phyloP scores from a whole-genome alignment of 2,797 vertebrate species.

The Protonibea diacanthus region DNA sequence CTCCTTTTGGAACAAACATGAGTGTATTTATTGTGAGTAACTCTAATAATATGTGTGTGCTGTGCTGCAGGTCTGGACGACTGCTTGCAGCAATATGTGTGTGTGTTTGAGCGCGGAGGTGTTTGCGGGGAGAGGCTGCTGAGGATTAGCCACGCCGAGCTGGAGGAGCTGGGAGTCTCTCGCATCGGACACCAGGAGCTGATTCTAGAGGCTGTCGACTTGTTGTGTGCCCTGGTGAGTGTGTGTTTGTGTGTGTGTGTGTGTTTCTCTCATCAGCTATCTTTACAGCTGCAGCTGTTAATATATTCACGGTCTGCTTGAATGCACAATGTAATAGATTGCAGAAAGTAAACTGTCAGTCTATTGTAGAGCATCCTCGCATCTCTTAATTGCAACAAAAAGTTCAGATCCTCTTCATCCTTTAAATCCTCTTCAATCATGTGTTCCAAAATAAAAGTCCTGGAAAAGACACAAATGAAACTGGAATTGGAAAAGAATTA shows the following conservation, averaged over 20 bases:
- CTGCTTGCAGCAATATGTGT: constrained; percentile 97
- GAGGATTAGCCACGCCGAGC: constrained; percentile 96
- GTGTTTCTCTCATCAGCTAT: constrained; percentile 26
- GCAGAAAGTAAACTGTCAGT: constrained; percentile 21
- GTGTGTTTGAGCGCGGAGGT: constrained; percentile 95
- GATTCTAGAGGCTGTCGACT: constrained; percentile 96
- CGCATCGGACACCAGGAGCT: constrained; percentile 98
- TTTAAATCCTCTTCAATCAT: constrained; percentile 1
- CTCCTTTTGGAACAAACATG: constrained; percentile 22
- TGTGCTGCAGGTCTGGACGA: constrained; percentile 92
- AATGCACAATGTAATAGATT: constrained; percentile 21
- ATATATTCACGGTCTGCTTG: constrained; percentile 23
- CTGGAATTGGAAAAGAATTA: no score
- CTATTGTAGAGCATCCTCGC: constrained; percentile 8
- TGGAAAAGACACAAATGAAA: not conserved
- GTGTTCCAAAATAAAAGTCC: not conserved
- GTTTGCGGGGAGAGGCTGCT: constrained; percentile 96
- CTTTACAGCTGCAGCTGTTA: constrained; percentile 31
- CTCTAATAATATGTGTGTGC: constrained; percentile 26
- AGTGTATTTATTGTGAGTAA: constrained; percentile 17
- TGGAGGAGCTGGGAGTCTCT: constrained; percentile 96
- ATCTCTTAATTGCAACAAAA: constrained; percentile 8
- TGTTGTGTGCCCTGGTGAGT: constrained; percentile 96
- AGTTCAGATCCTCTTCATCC: not conserved
- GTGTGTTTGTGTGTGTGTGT: not conserved